Evolutionary conservation across 2,888 invertebrate species (phyloP), one percentile per base, ranked within the genome.

Genomic region (Napeogenes sylphis): DNA sequence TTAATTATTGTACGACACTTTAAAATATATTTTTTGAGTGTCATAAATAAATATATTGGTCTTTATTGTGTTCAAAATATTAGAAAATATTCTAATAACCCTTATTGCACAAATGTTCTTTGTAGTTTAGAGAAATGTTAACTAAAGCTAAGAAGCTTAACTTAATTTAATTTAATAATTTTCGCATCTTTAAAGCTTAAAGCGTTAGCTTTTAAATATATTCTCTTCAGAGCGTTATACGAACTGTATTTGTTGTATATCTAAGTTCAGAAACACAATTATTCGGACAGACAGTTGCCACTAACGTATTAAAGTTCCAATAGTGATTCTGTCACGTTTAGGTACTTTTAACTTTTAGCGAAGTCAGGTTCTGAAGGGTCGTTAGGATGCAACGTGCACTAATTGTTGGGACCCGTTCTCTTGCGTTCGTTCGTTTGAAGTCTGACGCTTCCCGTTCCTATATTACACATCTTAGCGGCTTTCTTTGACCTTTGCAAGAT

Each of bases 311-410:
- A 47, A 63, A 63, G 59, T 47, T 59, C 32, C 42, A 58, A 59
- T 58, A 69, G 74, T 76, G 69, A 70, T 71, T 72, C 72, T 70
- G 76, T 78, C 76, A 75, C 78, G 77, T 81, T 81, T 82, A 79
- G 79, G 55, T 21, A 46, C 55, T 78, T 76, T 72, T 74, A 72
- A 73, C 74, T 72, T 75, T 76, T 71, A 73, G 73, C 68, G 67
- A 69, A 68, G 70, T 68, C 67, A 58, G 63, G 62, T 62, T 63
- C 65, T 74, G 74, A 78, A 82, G 82, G 71, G 77, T 75, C 74
- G 84, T 83, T 83, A 83, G 79, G 83, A 82, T 71, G 73, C 74
- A 70, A 75, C 76, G 76, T 75, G 78, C 78, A 74, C 81, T 85
- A 83, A 85, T 85, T 85, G 84, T 81, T 81, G 79, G 76, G 70